Percentiles rank a stretch among this genome's conserved stretches.
Conservation (phyloP, 1,140 invertebrate genomes). For the Drosophila sproati region DNA sequence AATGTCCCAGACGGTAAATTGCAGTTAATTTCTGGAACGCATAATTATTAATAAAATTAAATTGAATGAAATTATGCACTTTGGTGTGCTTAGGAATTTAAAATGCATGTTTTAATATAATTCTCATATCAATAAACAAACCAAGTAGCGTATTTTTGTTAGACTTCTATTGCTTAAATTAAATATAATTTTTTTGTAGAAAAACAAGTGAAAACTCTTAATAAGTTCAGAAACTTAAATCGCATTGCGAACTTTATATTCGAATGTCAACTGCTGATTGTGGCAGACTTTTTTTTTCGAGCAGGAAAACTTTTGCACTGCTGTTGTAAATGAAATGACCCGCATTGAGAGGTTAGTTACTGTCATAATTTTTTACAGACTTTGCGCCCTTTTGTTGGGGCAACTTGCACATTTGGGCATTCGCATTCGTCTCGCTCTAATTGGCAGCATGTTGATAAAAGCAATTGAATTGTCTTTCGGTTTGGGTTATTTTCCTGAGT, state of each 20-base stretch:
- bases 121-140: too few relatives aligned
- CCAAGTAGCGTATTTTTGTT: too few relatives aligned
- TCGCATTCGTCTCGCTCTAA: constrained; percentile 59
- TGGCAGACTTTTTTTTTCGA: not conserved
- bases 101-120: too few relatives aligned
- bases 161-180: too few relatives aligned
- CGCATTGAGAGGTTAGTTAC: constrained; percentile 78
- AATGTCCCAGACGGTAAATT: too few relatives aligned
- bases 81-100: too few relatives aligned
- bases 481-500: constrained; percentile 12
- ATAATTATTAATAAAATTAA: too few relatives aligned
- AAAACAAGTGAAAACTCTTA: too few relatives aligned
- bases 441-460: constrained; percentile 79
- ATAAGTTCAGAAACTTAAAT: too few relatives aligned
- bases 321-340: constrained; percentile 62
- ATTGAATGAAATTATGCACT: too few relatives aligned
- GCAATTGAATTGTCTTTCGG: constrained; percentile 50
- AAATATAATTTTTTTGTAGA: too few relatives aligned
- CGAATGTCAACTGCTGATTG: constrained; percentile 21
- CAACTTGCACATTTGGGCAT: constrained; percentile 26
- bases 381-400: constrained; percentile 53
- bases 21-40: too few relatives aligned
- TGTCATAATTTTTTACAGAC: constrained; percentile 80
- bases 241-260: not conserved
- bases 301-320: constrained; percentile 52